Evolutionary conservation across 92 coral and sea anemone genomes (phyloP).

Genomic region (Epizoanthus scotinus): DNA sequence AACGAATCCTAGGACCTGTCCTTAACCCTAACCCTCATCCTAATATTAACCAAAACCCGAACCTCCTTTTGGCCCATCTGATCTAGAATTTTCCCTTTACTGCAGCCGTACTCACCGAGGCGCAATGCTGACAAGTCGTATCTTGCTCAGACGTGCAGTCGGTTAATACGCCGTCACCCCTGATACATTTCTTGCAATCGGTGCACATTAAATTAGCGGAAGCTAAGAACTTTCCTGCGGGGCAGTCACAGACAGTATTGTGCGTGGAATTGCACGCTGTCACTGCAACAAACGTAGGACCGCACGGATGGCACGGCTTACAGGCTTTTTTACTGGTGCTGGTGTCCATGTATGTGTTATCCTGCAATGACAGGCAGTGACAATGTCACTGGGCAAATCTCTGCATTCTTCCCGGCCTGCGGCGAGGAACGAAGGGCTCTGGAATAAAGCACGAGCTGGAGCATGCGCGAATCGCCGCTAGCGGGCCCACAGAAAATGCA

Average conservation of each 20-base stretch:
- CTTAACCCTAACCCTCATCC: too few relatives aligned
- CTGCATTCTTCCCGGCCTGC: too few relatives aligned
- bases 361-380: too few relatives aligned
- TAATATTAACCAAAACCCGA: too few relatives aligned
- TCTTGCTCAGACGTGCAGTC: background rate
- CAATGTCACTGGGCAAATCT: too few relatives aligned
- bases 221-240: background rate
- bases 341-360: conserved; percentile 3
- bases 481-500: too few relatives aligned
- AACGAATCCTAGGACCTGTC: too few relatives aligned
- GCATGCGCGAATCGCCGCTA: too few relatives aligned
- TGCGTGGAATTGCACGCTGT: background rate
- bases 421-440: too few relatives aligned
- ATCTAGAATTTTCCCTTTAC: too few relatives aligned
- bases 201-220: background rate
- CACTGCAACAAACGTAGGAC: background rate
- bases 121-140: conserved; percentile 16
- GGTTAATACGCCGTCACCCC: background rate
- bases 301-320: background rate
- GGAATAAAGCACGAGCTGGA: too few relatives aligned
- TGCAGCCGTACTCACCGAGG: background rate
- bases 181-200: background rate
- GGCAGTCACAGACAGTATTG: conserved; percentile 19
- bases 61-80: too few relatives aligned
- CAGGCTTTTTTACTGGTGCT: background rate